Conservation (phyloP, 1,140 invertebrate genomes). For the Eciton burchellii region DNA sequence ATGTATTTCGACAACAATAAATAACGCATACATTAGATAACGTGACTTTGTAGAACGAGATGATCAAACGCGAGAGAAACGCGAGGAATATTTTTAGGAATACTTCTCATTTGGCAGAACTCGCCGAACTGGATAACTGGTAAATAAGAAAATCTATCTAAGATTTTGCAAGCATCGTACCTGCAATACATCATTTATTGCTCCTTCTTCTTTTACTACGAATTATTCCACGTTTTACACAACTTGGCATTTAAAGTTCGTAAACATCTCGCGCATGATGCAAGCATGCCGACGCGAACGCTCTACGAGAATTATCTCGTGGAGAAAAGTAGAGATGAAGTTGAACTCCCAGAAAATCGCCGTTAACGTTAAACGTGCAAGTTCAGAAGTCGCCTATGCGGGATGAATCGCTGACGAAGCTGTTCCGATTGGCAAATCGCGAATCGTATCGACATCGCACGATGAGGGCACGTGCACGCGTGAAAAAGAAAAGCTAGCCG, state of each 20-base stretch:
- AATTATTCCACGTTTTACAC: no score
- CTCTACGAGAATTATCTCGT: no score
- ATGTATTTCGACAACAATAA: conserved; percentile 45
- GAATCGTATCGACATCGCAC: not conserved
- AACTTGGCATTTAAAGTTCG: no score
- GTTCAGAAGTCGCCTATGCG: no score
- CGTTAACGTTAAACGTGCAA: no score
- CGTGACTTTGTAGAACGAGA: not conserved
- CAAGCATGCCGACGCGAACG: no score
- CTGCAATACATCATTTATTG: not conserved
- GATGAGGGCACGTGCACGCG: conserved; percentile 13
- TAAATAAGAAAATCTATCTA: not conserved
- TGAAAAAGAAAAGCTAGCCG: not conserved
- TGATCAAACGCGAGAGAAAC: not conserved
- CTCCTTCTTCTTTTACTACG: no score
- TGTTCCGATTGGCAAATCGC: conserved; percentile 2
- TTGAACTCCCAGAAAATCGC: no score
- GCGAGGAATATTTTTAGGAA: not conserved
- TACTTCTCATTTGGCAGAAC: not conserved
- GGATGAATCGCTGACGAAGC: no score
- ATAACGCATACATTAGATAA: conserved; percentile 52
- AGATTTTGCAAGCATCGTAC: not conserved
- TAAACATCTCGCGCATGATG: no score
- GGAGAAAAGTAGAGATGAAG: no score
- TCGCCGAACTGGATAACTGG: conserved; percentile 1